Percentiles rank a stretch among this genome's conserved stretches.
Conservation (phyloP, 2,797 vertebrate species). For the Caiman crocodilus region DNA sequence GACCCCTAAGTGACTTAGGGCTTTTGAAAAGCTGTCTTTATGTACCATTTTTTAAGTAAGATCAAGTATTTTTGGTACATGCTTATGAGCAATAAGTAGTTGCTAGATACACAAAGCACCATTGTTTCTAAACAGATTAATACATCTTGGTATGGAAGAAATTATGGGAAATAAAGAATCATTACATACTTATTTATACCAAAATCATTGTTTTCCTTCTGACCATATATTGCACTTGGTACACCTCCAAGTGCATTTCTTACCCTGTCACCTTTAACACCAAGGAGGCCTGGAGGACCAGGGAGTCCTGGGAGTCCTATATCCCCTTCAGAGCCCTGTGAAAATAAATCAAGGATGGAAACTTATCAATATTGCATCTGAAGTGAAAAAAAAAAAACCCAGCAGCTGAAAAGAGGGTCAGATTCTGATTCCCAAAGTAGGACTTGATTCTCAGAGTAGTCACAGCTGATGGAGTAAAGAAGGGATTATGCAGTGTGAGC, state of each 20-base stretch:
- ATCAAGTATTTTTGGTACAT: neutral
- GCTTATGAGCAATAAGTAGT: neutral
- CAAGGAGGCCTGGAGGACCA: constrained; percentile 91
- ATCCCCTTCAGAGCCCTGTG: constrained; percentile 92
- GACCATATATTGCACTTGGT: neutral
- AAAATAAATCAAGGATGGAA: constrained; percentile 65
- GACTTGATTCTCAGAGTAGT: neutral
- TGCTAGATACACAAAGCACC: neutral
- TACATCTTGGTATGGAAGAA: neutral
- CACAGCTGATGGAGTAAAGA: neutral
- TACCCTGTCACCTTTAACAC: constrained; percentile 95
- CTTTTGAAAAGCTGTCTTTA: neutral
- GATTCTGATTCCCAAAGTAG: neutral
- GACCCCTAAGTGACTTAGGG: neutral
- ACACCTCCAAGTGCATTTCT: constrained; percentile 48
- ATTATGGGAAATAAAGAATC: neutral
- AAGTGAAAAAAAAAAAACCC: neutral
- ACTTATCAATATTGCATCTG: neutral
- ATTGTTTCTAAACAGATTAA: neutral
- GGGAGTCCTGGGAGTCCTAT: constrained; percentile 94
- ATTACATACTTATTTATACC: neutral
- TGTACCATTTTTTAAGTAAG: neutral
- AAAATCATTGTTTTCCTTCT: neutral
- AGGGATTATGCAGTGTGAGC: neutral
- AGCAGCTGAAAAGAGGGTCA: neutral